These are phyloP conservation scores for Squalus acanthias DNA, from an alignment of 2,797 vertebrate species.

Conservation along the genomic window DNA sequence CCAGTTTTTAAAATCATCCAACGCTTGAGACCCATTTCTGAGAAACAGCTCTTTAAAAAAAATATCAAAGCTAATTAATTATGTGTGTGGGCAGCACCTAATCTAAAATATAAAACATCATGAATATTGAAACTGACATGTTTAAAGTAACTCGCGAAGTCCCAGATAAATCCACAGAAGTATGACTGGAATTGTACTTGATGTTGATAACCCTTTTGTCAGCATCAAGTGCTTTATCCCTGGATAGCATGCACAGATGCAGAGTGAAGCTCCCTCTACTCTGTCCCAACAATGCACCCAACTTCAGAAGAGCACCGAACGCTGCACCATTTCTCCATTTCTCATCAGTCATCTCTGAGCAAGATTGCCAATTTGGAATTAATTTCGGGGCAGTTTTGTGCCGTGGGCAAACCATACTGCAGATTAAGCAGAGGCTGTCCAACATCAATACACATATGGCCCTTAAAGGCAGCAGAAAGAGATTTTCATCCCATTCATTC, in stretches of 20 bases:
- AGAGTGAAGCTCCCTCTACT: background rate
- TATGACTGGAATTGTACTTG: background rate
- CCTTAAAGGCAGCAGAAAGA: background rate
- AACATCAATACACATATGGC: background rate
- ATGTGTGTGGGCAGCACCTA: background rate
- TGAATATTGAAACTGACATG: background rate
- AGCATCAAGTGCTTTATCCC: background rate
- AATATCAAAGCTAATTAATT: slow-evolving; percentile 12
- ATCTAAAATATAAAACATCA: background rate
- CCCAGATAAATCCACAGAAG: background rate
- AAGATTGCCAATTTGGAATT: background rate
- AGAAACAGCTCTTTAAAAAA: background rate
- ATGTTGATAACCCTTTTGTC: background rate
- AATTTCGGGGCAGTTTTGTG: background rate
- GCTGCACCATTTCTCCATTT: background rate
- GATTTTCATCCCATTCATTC: background rate
- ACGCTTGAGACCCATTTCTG: background rate
- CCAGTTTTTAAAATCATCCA: background rate
- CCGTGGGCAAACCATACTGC: background rate
- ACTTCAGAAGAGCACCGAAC: background rate
- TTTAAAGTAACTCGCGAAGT: background rate
- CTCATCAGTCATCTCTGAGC: background rate
- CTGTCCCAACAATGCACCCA: background rate
- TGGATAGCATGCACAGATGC: background rate
- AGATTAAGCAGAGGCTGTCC: too few species aligned